Percentiles rank a stretch among this genome's conserved stretches.
These are phyloP conservation scores for Symphodus melops DNA, from an alignment of 2,113 vertebrate genomes.

Conservation along the genomic window DNA sequence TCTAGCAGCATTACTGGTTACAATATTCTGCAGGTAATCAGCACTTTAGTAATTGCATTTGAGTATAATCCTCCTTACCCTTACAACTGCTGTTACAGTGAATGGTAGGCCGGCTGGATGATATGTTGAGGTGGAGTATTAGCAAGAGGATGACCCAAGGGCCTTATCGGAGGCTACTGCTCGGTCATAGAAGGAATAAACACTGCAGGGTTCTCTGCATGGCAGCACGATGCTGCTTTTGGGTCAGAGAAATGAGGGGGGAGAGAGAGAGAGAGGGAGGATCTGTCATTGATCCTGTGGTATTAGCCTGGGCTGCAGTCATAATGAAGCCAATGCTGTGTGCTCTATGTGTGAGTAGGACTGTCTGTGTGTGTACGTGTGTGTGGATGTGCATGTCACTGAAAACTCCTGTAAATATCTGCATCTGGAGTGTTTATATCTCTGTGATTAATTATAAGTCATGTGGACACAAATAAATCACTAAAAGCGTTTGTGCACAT, in stretches of 20 bases:
- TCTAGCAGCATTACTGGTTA: slow-evolving; percentile 27
- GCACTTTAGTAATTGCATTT: slow-evolving; percentile 60
- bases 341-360: slow-evolving; percentile 5
- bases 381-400: slow-evolving; percentile 30
- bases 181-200: slow-evolving; percentile 64
- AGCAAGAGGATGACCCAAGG: slow-evolving; percentile 47
- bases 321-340: slow-evolving; percentile 60
- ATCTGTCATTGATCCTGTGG: slow-evolving; percentile 76
- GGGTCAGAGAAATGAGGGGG: slow-evolving; percentile 61
- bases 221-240: slow-evolving; percentile 60
- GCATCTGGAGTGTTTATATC: slow-evolving; percentile 58
- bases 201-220: slow-evolving; percentile 51
- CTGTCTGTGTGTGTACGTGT: slow-evolving; percentile 15
- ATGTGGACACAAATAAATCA: slow-evolving; percentile 66
- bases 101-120: slow-evolving; percentile 34
- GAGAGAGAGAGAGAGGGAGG: slow-evolving; percentile 27
- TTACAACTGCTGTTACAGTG: slow-evolving; percentile 36
- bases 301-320: slow-evolving; percentile 65
- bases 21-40: slow-evolving; percentile 64
- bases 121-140: slow-evolving; percentile 43
- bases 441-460: slow-evolving; percentile 69
- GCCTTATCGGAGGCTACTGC: slow-evolving; percentile 56
- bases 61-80: slow-evolving; percentile 45
- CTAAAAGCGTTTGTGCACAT: slow-evolving; percentile 27
- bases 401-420: slow-evolving; percentile 61